Evolutionary conservation across 2,113 vertebrate species (phyloP).

Genomic region (Saccopteryx leptura): DNA sequence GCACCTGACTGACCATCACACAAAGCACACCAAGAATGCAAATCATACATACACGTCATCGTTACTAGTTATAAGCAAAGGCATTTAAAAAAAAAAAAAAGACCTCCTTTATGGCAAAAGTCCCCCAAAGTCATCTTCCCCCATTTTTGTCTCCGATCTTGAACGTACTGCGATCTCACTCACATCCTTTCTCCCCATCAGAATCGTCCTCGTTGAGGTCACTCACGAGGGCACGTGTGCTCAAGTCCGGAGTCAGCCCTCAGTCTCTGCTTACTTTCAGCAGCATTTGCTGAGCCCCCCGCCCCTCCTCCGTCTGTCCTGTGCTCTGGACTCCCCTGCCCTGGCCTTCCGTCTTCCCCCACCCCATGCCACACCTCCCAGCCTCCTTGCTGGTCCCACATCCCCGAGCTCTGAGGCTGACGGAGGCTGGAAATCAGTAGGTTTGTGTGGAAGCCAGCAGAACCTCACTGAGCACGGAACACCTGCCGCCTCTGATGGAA

Average conservation of each 20-base stretch:
- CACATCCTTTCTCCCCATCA: rapidly evolving
- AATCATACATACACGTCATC: not conserved
- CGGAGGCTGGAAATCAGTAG: too few species aligned
- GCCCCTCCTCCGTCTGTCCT: rapidly evolving
- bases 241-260: not conserved
- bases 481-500: not conserved
- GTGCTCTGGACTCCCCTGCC: not conserved
- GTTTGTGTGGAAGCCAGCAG: not conserved
- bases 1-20: not conserved
- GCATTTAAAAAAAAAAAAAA: not conserved
- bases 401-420: not conserved
- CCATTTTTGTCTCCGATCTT: not conserved
- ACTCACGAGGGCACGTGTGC: rapidly evolving
- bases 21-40: not conserved
- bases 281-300: rapidly evolving
- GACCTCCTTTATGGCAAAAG: not conserved
- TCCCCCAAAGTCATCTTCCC: not conserved
- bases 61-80: not conserved
- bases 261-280: not conserved
- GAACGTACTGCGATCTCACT: not conserved
- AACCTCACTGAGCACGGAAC: rapidly evolving
- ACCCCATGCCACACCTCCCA: not conserved
- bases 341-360: not conserved
- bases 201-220: rapidly evolving
- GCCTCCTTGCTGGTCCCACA: not conserved